Conservation (phyloP, 1,140 invertebrate species). For the Calliphora vicina region DNA sequence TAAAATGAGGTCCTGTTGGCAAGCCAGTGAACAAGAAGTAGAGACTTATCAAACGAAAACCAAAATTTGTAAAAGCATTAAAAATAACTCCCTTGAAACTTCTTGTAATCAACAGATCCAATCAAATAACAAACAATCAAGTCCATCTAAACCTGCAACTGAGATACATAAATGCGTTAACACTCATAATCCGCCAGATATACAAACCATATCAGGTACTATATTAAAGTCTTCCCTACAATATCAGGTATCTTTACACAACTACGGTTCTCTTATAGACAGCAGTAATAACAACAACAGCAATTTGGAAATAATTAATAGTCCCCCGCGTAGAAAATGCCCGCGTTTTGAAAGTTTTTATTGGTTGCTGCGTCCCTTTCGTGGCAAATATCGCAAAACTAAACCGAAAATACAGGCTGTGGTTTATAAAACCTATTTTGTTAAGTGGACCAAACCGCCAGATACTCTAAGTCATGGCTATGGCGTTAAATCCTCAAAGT, state of each 20-base stretch:
- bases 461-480: slow-evolving; percentile 49
- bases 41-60: not conserved
- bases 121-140: too few species aligned
- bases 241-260: not conserved
- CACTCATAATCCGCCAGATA: not conserved
- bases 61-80: not conserved
- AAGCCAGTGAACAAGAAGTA: not conserved
- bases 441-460: slow-evolving; percentile 55
- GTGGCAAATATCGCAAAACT: slow-evolving; percentile 37
- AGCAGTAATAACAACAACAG: not conserved
- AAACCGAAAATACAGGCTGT: slow-evolving; percentile 45
- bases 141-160: not conserved
- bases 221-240: slow-evolving; percentile 10
- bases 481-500: not conserved
- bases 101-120: not conserved
- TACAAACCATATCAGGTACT: slow-evolving; percentile 7
- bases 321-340: not conserved
- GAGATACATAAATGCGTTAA: not conserved
- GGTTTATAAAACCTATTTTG: slow-evolving; percentile 58
- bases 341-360: slow-evolving; percentile 40
- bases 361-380: slow-evolving; percentile 55
- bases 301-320: not conserved
- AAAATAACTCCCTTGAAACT: not conserved
- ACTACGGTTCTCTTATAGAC: not conserved
- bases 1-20: slow-evolving; percentile 13